phyloP scores from a whole-genome alignment of 2,797 vertebrate species.

The Peromyscus aztecus region DNA sequence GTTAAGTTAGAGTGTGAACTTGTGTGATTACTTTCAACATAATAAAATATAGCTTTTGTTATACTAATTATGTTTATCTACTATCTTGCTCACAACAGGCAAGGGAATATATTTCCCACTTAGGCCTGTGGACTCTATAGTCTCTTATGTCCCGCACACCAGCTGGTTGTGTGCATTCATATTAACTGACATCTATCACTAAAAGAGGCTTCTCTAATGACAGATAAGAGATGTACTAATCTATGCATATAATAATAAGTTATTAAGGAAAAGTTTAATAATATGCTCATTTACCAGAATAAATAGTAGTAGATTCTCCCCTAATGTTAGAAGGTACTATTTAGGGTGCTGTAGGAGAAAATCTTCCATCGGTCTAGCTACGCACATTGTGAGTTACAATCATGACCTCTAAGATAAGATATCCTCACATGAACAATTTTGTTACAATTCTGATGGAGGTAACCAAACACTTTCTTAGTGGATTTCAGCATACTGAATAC shows the following conservation, averaged over 20 bases:
- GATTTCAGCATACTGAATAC: neutral
- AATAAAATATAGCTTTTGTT: neutral
- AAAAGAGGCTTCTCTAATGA: neutral
- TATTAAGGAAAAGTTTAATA: neutral
- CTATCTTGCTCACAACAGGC: neutral
- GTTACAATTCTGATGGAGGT: no score
- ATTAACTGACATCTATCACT: neutral
- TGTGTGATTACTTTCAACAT: neutral
- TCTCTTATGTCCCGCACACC: neutral
- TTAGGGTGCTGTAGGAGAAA: neutral
- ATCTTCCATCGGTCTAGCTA: no score
- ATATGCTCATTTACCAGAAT: neutral
- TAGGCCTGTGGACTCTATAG: neutral
- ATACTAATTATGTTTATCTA: neutral
- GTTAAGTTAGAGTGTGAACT: neutral
- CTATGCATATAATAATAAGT: neutral
- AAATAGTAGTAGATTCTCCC: neutral
- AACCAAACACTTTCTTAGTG: neutral
- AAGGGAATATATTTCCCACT: neutral
- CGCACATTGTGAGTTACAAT: neutral
- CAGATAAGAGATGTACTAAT: neutral
- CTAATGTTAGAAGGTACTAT: neutral
- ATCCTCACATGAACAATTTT: neutral
- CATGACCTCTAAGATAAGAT: neutral
- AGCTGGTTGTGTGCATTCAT: neutral